Evolutionary conservation across 2,888 invertebrate species (phyloP), one percentile per base, ranked within the genome.

Genomic region (Heliconius charithonia): DNA sequence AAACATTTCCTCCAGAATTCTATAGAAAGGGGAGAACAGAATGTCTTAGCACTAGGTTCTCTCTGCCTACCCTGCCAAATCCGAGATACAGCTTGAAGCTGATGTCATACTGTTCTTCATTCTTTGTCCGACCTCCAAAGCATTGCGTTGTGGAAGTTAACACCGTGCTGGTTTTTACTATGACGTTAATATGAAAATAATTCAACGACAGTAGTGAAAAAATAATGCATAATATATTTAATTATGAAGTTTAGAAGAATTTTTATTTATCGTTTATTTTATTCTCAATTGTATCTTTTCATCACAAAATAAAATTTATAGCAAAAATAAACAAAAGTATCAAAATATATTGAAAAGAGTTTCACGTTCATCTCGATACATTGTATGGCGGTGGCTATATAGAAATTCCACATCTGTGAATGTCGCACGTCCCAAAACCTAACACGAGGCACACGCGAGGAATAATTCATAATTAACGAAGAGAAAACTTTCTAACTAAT

Each of bases 381-480:
- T 27, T 29, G 9, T 29, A 71, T 29, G 56, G 29, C 10, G 19
- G 6, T n/a, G 22, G 19, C 16, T 73, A 41, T 19, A 63, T 27
- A 73, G 4, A 27, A 63, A 27, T 63, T 12, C 63, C 19, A 74
- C 37, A 63, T 37, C 41, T 62, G 45, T 22, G 63, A 45, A 27
- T 74, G 41, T 63, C 63, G 41, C 65, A 74, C 74, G 74, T 65
- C 25, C 29, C 29, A 63, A 63, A 74, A 74, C 45, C 63, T 65
- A 74, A 74, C 22, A 65, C 74, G 65, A 65, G 37, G 63, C 74
- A 29, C 74, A 63, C 74, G 74, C 27, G 41, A 65, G 29, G 65
- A 74, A 74, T 74, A 74, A 65, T 65, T 74, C 74, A 65, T 74
- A 74, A 74, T 74, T 74, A 74, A 74, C 25, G 25, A 45, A 72